Evolutionary conservation across 2,113 vertebrate species (phyloP).

Genomic region (Gymnocephalus cernua): DNA sequence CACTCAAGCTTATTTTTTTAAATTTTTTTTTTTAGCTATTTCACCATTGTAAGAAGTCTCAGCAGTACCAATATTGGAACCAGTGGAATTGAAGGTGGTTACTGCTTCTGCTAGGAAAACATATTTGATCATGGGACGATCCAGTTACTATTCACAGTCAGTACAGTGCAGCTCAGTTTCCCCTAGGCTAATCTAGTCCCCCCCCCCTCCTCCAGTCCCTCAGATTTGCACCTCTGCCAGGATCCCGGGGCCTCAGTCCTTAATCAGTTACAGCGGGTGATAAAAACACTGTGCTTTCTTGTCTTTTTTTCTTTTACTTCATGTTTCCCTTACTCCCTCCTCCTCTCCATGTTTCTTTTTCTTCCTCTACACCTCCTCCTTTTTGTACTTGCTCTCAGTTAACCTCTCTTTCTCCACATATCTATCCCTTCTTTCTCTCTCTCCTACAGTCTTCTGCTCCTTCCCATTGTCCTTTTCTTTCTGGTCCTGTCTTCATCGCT

Average conservation of each 20-base stretch:
- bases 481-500: slow-evolving; percentile 53
- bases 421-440: slow-evolving; percentile 31
- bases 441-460: slow-evolving; percentile 15
- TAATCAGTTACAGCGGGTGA: slow-evolving; percentile 69
- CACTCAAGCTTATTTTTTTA: too few species aligned
- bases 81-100: not conserved
- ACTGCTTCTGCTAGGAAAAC: not conserved
- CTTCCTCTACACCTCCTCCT: slow-evolving; percentile 12
- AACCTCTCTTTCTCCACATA: slow-evolving; percentile 6
- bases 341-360: slow-evolving; percentile 13
- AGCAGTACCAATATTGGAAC: not conserved
- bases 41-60: not conserved
- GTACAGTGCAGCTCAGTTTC: not conserved
- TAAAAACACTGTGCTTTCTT: slow-evolving; percentile 55
- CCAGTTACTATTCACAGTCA: not conserved
- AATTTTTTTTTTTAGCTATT: not conserved
- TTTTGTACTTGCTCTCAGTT: slow-evolving; percentile 15
- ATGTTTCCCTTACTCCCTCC: slow-evolving; percentile 21
- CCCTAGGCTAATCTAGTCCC: not conserved
- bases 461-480: slow-evolving; percentile 57
- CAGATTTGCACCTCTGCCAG: slow-evolving; percentile 56
- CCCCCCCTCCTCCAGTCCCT: slow-evolving; percentile 7
- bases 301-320: slow-evolving; percentile 34
- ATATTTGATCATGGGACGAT: not conserved
- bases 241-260: slow-evolving; percentile 54